Evolutionary conservation across 2,797 vertebrate species (phyloP).

Genomic region (Xenentodon cancila): DNA sequence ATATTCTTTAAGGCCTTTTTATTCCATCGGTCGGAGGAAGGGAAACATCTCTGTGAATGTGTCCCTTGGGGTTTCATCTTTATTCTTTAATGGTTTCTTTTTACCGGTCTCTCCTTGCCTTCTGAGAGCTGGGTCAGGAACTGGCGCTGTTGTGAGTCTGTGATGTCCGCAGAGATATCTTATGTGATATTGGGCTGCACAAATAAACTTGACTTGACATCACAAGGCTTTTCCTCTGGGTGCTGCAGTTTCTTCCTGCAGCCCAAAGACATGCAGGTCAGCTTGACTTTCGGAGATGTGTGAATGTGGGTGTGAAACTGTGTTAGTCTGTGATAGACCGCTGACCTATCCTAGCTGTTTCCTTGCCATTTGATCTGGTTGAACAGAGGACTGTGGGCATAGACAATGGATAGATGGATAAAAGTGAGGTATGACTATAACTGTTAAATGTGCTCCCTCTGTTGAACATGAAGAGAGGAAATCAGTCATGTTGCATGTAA

Average conservation of each 20-base stretch:
- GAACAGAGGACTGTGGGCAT: constrained; percentile 22
- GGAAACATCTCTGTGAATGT: constrained; percentile 19
- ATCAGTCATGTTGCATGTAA: constrained; percentile 54
- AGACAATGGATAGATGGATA: constrained; percentile 22
- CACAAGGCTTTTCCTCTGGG: constrained; percentile 62
- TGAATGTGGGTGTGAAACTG: constrained; percentile 50
- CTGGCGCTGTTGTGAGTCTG: constrained; percentile 41
- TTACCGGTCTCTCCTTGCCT: constrained; percentile 31
- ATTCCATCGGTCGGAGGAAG: constrained; percentile 30
- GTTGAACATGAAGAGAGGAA: constrained; percentile 45
- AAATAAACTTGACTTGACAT: constrained; percentile 72
- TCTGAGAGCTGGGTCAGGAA: constrained; percentile 28
- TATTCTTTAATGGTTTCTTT: constrained; percentile 32
- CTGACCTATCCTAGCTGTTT: constrained; percentile 35
- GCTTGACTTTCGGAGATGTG: constrained; percentile 43
- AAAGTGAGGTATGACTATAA: constrained; percentile 27
- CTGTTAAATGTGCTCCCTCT: constrained; percentile 32
- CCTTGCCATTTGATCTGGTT: constrained; percentile 4
- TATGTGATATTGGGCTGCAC: constrained; percentile 51
- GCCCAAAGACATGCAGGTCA: constrained; percentile 53
- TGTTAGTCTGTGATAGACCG: constrained; percentile 37
- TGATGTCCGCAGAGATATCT: constrained; percentile 55
- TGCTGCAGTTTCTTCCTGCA: constrained; percentile 39
- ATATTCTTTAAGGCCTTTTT: constrained; percentile 5
- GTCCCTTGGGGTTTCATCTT: constrained; percentile 36